A percentile compares a stretch with the other conserved stretches of the same genome.
These are phyloP conservation scores for Coccyzus lansbergi DNA, from an alignment of 2,797 vertebrate genomes.

Conservation along the genomic window DNA sequence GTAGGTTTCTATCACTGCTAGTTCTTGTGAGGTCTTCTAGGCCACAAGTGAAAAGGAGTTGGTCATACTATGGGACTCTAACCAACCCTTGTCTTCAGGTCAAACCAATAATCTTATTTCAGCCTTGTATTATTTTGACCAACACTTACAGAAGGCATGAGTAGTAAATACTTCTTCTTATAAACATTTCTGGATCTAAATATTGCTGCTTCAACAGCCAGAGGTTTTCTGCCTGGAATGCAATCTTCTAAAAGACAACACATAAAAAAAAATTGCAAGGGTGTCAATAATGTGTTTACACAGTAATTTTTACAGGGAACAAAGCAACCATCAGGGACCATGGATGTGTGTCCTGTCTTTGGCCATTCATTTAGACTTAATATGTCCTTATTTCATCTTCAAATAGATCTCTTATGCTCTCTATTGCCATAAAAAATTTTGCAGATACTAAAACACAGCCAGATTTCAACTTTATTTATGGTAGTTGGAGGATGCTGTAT, in stretches of 20 bases:
- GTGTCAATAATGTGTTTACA: background rate
- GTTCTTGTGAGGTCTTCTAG: background rate
- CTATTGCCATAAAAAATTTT: background rate
- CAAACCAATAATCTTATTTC: background rate
- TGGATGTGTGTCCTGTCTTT: background rate
- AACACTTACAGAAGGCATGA: background rate
- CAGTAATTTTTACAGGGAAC: background rate
- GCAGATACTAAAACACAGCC: background rate
- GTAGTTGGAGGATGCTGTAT: background rate
- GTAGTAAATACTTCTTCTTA: background rate
- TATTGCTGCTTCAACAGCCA: background rate
- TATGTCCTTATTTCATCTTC: background rate
- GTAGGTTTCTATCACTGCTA: background rate
- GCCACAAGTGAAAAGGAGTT: background rate
- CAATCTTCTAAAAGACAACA: background rate
- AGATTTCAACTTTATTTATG: background rate
- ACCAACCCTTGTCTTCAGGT: background rate
- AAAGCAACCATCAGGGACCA: background rate
- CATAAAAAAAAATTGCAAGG: background rate
- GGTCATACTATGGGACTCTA: background rate
- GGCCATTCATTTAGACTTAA: background rate
- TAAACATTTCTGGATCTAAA: background rate
- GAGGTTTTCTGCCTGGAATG: background rate
- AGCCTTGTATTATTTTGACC: background rate
- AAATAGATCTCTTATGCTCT: background rate